phyloP scores from a whole-genome alignment of 2,888 invertebrate genomes.

The Corbicula japonica region DNA sequence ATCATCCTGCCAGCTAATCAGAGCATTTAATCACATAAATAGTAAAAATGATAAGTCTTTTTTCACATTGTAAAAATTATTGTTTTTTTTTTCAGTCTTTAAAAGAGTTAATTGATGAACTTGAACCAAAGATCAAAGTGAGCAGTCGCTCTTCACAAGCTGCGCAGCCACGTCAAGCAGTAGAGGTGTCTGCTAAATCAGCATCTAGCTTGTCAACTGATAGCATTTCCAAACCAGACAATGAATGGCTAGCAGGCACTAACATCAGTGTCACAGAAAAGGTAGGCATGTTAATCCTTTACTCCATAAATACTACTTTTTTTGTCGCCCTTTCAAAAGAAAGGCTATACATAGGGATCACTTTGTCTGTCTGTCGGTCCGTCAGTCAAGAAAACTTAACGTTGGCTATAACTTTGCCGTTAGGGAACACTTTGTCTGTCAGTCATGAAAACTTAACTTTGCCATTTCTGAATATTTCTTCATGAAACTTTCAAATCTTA shows the following conservation, averaged over 20 bases:
- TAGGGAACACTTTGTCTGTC: too few species aligned
- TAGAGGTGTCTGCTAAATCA: slow-evolving; percentile 63
- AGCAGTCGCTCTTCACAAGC: not conserved
- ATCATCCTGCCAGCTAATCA: not conserved
- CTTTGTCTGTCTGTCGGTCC: too few species aligned
- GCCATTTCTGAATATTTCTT: too few species aligned
- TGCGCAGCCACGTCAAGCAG: slow-evolving; percentile 12
- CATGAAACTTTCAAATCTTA: too few species aligned
- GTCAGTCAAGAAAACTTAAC: too few species aligned
- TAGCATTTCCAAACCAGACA: slow-evolving; percentile 55
- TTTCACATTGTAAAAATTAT: not conserved
- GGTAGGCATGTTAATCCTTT: too few species aligned
- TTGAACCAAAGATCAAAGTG: slow-evolving; percentile 56
- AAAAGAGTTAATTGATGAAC: slow-evolving; percentile 71
- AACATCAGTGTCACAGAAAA: slow-evolving; percentile 72
- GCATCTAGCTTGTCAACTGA: slow-evolving; percentile 32
- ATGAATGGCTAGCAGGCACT: slow-evolving; percentile 75
- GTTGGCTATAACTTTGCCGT: too few species aligned
- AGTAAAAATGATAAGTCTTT: not conserved
- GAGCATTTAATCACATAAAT: not conserved
- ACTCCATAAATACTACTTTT: too few species aligned
- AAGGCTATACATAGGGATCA: too few species aligned
- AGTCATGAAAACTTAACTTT: too few species aligned
- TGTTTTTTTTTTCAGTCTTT: slow-evolving; percentile 65
- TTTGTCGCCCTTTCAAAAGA: too few species aligned